Evolutionary conservation across 2,113 vertebrate genomes (phyloP), one percentile per base, ranked within the genome.

Genomic region (Shinisaurus crocodilurus): DNA sequence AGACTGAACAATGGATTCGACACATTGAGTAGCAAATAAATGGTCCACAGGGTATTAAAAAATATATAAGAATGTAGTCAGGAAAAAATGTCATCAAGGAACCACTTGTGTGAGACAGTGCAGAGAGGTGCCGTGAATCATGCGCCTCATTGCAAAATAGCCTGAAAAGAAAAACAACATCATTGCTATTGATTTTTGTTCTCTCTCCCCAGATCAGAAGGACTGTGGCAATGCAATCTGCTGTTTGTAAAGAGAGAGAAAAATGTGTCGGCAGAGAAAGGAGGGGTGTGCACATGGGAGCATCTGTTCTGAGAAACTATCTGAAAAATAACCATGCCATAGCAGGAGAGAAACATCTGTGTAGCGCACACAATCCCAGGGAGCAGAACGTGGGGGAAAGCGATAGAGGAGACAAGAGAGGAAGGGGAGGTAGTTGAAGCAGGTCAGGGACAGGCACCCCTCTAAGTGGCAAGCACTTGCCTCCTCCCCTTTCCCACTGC

Each of bases 281-380:
- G 76, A 90, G 87, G 77, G 75, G 74, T 54, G 85, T 75, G 75
- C 87, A 91, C 40, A 2, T n/a, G 80, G 93, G 90, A 96, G 96
- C 95, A 97, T 96, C 96, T 97, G 96, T 91, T 97, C 90, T 0
- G 12, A 95, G 95, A 94, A 94, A 90, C 89, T 91, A 88, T 93
- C 95, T 95, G 94, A 96, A 95, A 90, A 94, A 95, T 89, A 95
- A 92, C 32, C 63, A 75, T 93, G 90, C 87, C 80, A 90, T 91
- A 89, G 91, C 88, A 94, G 2, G 29, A 92, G 88, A 93, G 94
- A 93, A 95, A 95, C 94, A 94, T 94, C 92, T 95, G 93, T 0
- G 1, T 76, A 32, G 6, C 75, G 70, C 15, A 82, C 67, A 82
- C n/a, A 32, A 34, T 60, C 69, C 76, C 79, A 82, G 82, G 13